phyloP scores from a whole-genome alignment of 1,140 invertebrate species.

The Brachionus koreanus region DNA sequence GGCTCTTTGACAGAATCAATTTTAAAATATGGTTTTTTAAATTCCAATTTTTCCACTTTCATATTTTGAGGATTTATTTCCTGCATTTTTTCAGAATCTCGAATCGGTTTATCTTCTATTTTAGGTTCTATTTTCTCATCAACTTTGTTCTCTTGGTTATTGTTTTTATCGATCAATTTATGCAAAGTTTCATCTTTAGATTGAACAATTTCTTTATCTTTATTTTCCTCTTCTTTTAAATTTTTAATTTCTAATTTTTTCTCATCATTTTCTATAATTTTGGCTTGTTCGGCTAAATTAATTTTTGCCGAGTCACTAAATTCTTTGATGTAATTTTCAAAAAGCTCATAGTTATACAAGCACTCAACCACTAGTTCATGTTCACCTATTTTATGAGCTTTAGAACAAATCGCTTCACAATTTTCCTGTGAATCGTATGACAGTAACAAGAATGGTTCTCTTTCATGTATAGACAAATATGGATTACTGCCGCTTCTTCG shows the following conservation, averaged over 20 bases:
- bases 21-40: neutral
- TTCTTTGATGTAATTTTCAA: neutral
- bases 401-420: neutral
- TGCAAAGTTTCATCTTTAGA: neutral
- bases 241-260: neutral
- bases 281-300: neutral
- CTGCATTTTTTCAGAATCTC: neutral
- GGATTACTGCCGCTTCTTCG: neutral
- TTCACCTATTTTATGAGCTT: neutral
- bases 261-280: neutral
- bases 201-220: neutral
- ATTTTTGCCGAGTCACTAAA: neutral
- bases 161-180: neutral
- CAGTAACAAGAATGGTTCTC: slow-evolving; percentile 17
- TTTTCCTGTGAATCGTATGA: neutral
- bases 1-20: neutral
- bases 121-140: neutral
- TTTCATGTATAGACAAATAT: slow-evolving; percentile 1
- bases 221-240: neutral
- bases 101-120: neutral
- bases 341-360: neutral
- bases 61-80: neutral
- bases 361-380: neutral
- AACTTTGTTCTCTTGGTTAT: neutral
- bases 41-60: too few species aligned